Conservation (phyloP, 2,797 vertebrate species). For the Dermochelys coriacea region DNA sequence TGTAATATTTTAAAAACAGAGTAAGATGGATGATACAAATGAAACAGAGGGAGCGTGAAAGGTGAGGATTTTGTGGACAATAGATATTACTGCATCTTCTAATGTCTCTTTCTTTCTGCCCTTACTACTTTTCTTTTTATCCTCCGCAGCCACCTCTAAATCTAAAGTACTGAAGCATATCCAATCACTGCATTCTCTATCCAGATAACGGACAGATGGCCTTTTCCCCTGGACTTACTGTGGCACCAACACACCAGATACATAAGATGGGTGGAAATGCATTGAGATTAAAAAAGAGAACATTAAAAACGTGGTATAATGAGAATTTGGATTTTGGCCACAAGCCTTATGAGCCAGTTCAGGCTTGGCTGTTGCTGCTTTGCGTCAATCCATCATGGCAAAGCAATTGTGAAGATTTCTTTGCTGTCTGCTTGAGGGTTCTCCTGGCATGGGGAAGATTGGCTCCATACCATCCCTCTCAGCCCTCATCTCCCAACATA, state of each 20-base stretch:
- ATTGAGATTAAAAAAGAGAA: neutral
- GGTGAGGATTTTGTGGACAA: neutral
- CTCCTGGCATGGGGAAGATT: neutral
- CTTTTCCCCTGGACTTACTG: neutral
- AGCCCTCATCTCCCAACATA: neutral
- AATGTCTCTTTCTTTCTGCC: neutral
- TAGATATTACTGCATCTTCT: neutral
- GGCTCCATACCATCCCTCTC: neutral
- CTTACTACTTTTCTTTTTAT: neutral
- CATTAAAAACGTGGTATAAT: neutral
- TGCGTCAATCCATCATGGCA: rapidly evolving
- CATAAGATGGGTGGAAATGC: neutral
- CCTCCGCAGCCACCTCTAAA: neutral
- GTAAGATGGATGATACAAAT: neutral
- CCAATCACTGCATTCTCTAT: neutral
- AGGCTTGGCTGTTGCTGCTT: neutral
- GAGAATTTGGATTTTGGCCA: neutral
- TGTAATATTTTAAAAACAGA: neutral
- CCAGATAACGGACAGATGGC: neutral
- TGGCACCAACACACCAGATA: neutral
- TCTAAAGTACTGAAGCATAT: neutral
- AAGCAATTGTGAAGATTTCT: neutral
- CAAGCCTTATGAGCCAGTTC: neutral
- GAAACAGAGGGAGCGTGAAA: neutral
- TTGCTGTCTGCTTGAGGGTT: neutral